Percentiles rank a stretch among this genome's conserved stretches.
Evolutionary conservation across 1,140 invertebrate species (phyloP).

Genomic region (Micrasema minimum): DNA sequence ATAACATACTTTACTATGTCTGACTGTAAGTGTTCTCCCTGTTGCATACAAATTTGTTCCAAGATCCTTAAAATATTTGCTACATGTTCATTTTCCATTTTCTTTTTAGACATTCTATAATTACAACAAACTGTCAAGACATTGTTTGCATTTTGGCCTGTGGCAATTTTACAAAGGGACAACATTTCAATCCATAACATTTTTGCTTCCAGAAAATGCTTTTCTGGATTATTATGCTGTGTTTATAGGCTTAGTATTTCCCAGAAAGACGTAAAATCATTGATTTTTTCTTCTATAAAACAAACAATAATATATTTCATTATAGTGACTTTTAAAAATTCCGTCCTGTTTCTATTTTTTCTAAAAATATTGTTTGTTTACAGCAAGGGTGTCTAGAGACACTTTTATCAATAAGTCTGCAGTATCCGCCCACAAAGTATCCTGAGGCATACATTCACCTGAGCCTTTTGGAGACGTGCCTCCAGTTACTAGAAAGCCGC

Average conservation of each 20-base stretch:
- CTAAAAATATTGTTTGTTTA: too few species aligned
- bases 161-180: conserved; percentile 64
- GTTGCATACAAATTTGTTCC: too few species aligned
- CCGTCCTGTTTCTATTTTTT: conserved; percentile 6
- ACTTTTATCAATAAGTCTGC: conserved; percentile 56
- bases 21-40: too few species aligned
- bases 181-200: too few species aligned
- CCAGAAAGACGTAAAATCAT: too few species aligned
- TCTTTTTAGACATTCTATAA: conserved; percentile 60
- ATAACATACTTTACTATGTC: too few species aligned
- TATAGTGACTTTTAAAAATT: too few species aligned
- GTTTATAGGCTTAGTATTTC: too few species aligned
- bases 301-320: too few species aligned
- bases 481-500: conserved; percentile 59
- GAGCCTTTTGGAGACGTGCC: conserved; percentile 58
- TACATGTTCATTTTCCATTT: conserved; percentile 59
- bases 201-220: too few species aligned
- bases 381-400: conserved; percentile 64
- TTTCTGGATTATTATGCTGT: too few species aligned
- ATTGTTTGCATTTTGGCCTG: conserved; percentile 60
- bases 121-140: conserved; percentile 64
- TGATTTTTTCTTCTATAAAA: too few species aligned
- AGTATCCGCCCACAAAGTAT: conserved; percentile 60
- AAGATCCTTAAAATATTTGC: conserved; percentile 65
- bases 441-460: conserved; percentile 57